Percentiles rank a stretch among this genome's conserved stretches.
phyloP scores from a whole-genome alignment of 1,140 invertebrate genomes.

The Acromyrmex echinatior region DNA sequence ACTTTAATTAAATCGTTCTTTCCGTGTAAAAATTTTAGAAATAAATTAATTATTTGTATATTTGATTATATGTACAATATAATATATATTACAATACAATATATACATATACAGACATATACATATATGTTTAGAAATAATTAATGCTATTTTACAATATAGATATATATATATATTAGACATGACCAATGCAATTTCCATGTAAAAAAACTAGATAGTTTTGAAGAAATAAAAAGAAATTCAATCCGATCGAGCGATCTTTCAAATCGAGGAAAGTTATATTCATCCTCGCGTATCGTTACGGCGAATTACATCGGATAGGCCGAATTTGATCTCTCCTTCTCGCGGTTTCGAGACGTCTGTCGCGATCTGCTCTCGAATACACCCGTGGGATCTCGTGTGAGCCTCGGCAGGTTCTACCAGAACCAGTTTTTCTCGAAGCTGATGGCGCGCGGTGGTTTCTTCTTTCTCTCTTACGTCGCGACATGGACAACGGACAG shows the following conservation, averaged over 20 bases:
- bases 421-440: slow-evolving; percentile 62
- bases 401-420: slow-evolving; percentile 42
- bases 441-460: slow-evolving; percentile 39
- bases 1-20: not conserved
- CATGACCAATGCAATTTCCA: not conserved
- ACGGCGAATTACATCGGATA: slow-evolving; percentile 1
- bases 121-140: too few relatives aligned
- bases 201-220: not conserved
- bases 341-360: slow-evolving; percentile 8
- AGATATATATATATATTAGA: not conserved
- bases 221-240: not conserved
- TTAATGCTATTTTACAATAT: not conserved
- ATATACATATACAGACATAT: too few relatives aligned
- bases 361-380: slow-evolving; percentile 13
- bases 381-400: not conserved
- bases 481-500: slow-evolving; percentile 17
- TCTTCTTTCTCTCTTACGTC: slow-evolving; percentile 36
- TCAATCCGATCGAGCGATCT: not conserved
- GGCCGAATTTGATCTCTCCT: not conserved
- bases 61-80: too few relatives aligned
- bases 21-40: too few relatives aligned
- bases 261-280: not conserved
- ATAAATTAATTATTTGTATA: too few relatives aligned
- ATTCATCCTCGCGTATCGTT: not conserved
- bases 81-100: too few relatives aligned